A percentile compares a stretch with the other conserved stretches of the same genome.
Conservation (phyloP, 2,888 invertebrate genomes). For the Meghimatium bilineatum region DNA sequence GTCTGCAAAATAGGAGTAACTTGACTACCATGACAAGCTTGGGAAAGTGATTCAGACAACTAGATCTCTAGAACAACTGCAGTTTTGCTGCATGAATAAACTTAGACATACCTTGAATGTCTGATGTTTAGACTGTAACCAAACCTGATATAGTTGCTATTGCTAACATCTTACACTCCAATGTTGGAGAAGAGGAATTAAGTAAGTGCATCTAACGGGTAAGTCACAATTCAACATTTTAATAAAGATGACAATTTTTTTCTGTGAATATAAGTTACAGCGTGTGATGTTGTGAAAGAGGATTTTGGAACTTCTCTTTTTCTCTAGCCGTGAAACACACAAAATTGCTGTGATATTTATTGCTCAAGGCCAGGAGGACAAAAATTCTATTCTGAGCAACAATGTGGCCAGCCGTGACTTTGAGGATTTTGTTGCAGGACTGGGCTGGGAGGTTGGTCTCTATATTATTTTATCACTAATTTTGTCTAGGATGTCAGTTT, state of each 20-base stretch:
- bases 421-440: conserved; percentile 84
- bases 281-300: background rate
- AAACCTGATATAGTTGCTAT: too few relatives aligned
- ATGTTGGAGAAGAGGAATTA: too few relatives aligned
- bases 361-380: conserved; percentile 96
- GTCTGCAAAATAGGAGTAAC: too few relatives aligned
- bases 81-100: too few relatives aligned
- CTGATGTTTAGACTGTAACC: too few relatives aligned
- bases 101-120: too few relatives aligned
- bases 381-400: conserved; percentile 94
- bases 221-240: background rate
- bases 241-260: background rate
- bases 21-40: too few relatives aligned
- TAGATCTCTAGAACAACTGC: too few relatives aligned
- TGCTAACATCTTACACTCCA: too few relatives aligned
- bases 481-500: background rate
- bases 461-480: background rate
- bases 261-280: background rate
- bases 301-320: background rate
- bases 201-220: too few relatives aligned
- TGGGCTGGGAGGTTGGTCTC: conserved; percentile 83
- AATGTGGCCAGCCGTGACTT: conserved; percentile 93
- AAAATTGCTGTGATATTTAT: conserved; percentile 97
- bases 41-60: too few relatives aligned
- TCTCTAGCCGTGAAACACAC: conserved; percentile 76